These are phyloP conservation scores for Neopipo cinnamomea DNA, from an alignment of 2,113 vertebrate genomes.

Conservation along the genomic window DNA sequence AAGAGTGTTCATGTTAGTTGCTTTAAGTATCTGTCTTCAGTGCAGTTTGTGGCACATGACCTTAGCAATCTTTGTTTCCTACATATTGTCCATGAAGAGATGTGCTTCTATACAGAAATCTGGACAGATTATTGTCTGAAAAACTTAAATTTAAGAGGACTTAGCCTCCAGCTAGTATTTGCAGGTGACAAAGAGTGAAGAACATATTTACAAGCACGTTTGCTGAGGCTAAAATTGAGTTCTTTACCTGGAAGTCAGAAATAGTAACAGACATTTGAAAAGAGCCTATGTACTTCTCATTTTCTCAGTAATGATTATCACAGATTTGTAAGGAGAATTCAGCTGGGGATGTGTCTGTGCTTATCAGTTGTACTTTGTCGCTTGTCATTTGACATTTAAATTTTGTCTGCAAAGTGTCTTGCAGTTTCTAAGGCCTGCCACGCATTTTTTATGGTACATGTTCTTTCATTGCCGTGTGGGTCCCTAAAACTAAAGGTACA, in stretches of 20 bases:
- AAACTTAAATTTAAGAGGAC: background rate
- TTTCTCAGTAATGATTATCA: background rate
- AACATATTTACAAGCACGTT: background rate
- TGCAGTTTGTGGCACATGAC: background rate
- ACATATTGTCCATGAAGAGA: background rate
- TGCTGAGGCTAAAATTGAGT: background rate
- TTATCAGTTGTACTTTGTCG: background rate
- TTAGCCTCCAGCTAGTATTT: background rate
- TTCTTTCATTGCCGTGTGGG: background rate
- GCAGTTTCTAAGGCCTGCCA: background rate
- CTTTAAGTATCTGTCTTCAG: background rate
- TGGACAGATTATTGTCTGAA: background rate
- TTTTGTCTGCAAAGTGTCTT: background rate
- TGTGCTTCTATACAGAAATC: background rate
- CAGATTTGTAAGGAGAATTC: background rate
- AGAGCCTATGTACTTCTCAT: background rate
- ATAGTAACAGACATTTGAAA: background rate
- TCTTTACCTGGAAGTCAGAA: background rate
- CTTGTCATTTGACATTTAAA: background rate
- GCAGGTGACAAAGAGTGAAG: background rate
- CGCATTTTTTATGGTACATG: accelerated
- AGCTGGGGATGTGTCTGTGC: background rate
- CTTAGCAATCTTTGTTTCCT: background rate
- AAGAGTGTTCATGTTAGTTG: background rate
- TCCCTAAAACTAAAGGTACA: background rate